These are phyloP conservation scores for Sebastes umbrosus DNA, from an alignment of 2,797 vertebrate species.

Conservation along the genomic window DNA sequence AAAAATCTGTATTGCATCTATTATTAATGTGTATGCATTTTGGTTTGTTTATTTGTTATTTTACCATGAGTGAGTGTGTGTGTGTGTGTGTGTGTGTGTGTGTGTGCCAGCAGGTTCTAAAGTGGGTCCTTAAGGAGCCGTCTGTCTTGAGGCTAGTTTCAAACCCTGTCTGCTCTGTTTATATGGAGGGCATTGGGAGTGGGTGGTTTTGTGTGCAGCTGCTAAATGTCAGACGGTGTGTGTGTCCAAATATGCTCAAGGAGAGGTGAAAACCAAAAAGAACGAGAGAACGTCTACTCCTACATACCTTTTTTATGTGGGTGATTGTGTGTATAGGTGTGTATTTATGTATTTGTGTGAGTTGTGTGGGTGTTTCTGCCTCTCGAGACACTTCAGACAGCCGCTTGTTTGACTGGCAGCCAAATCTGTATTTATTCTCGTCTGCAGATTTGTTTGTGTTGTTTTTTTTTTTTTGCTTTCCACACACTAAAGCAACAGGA, in stretches of 20 bases:
- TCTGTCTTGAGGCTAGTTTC: slow-evolving; percentile 63
- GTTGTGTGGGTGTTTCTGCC: slow-evolving; percentile 50
- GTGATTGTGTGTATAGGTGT: slow-evolving; percentile 20
- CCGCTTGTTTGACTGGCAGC: slow-evolving; percentile 59
- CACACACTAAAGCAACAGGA: slow-evolving; percentile 20
- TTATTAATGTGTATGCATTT: slow-evolving; percentile 35
- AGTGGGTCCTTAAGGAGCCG: slow-evolving; percentile 57
- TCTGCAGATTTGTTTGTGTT: slow-evolving; percentile 42
- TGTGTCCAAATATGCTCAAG: slow-evolving; percentile 62
- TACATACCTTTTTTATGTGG: slow-evolving; percentile 16
- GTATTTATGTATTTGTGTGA: slow-evolving; percentile 7
- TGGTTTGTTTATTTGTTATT: slow-evolving; percentile 12
- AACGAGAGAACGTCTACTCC: background rate
- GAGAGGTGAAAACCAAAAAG: slow-evolving; percentile 50
- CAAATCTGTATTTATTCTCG: slow-evolving; percentile 53
- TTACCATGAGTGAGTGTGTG: background rate
- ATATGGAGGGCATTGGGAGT: slow-evolving; percentile 34
- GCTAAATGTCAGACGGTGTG: slow-evolving; percentile 57
- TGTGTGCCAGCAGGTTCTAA: slow-evolving; percentile 43
- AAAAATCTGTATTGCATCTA: slow-evolving; percentile 2
- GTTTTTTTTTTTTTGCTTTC: slow-evolving; percentile 32
- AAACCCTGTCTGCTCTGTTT: slow-evolving; percentile 60
- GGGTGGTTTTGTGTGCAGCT: slow-evolving; percentile 55
- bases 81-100: background rate
- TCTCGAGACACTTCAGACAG: slow-evolving; percentile 48